phyloP scores from a whole-genome alignment of 2,888 invertebrate species.

The Yponomeuta malinellus region DNA sequence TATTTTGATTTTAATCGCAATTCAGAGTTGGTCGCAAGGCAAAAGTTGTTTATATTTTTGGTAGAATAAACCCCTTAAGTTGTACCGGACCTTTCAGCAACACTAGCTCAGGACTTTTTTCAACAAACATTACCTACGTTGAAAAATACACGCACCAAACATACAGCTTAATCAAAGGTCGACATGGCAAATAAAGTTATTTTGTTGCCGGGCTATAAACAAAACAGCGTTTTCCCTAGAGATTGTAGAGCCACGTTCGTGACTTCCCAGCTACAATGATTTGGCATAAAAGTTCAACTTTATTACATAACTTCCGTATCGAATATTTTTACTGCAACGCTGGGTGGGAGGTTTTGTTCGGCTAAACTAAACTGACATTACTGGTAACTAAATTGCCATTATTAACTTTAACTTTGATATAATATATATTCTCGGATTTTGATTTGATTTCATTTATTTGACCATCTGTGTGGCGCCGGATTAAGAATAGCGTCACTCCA shows the following conservation, averaged over 20 bases:
- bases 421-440: too few relatives aligned
- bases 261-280: background rate
- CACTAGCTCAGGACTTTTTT: background rate
- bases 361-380: background rate
- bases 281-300: constrained; percentile 1
- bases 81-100: too few relatives aligned
- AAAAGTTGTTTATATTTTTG: too few relatives aligned
- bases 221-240: background rate
- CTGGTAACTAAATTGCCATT: too few relatives aligned
- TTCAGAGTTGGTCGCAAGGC: too few relatives aligned
- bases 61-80: too few relatives aligned
- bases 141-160: background rate
- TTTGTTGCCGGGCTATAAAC: background rate
- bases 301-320: background rate
- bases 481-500: too few relatives aligned
- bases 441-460: too few relatives aligned
- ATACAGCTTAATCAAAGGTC: background rate
- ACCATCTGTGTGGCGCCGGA: too few relatives aligned
- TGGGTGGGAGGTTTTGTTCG: background rate
- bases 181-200: background rate
- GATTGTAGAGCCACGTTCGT: background rate
- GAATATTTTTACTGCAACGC: background rate
- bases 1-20: too few relatives aligned
- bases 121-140: background rate
- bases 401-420: too few relatives aligned